A percentile compares a stretch with the other conserved stretches of the same genome.
phyloP scores from a whole-genome alignment of 2,888 invertebrate species.

The Aelia acuminata region DNA sequence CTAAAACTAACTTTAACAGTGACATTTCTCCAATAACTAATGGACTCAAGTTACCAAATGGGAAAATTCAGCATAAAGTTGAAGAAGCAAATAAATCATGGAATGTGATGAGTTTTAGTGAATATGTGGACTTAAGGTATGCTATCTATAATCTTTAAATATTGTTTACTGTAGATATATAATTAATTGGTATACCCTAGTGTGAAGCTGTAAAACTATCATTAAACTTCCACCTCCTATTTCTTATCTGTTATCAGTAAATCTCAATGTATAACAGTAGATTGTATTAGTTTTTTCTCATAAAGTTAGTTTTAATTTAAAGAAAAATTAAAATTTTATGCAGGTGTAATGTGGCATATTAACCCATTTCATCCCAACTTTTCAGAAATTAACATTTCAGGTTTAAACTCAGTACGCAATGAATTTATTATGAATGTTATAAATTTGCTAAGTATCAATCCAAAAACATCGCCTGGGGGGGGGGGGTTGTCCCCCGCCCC shows the following conservation, averaged over 20 bases:
- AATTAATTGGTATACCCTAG: too few species aligned
- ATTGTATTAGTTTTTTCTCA: neutral
- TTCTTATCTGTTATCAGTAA: slow-evolving; percentile 6
- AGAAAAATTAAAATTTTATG: too few species aligned
- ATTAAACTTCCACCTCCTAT: neutral
- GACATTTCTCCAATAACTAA: slow-evolving; percentile 34
- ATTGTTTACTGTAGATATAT: too few species aligned
- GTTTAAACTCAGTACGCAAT: too few species aligned
- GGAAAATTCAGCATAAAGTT: slow-evolving; percentile 1
- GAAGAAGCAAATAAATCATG: slow-evolving; percentile 49
- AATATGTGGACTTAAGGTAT: slow-evolving; percentile 53
- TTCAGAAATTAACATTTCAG: too few species aligned
- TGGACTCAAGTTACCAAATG: slow-evolving; percentile 45
- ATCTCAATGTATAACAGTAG: neutral
- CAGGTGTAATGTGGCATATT: too few species aligned
- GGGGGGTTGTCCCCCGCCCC: too few species aligned
- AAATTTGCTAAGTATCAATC: too few species aligned
- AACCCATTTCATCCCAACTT: too few species aligned
- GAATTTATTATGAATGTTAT: too few species aligned
- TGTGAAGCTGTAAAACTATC: neutral
- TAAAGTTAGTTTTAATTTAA: too few species aligned
- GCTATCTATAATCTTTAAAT: neutral
- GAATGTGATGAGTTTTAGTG: slow-evolving; percentile 53
- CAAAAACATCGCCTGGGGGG: too few species aligned
- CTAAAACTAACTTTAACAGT: neutral